These are phyloP conservation scores for Phallusia fumigata DNA, from an alignment of 23 tunicate genomes.

Conservation along the genomic window DNA sequence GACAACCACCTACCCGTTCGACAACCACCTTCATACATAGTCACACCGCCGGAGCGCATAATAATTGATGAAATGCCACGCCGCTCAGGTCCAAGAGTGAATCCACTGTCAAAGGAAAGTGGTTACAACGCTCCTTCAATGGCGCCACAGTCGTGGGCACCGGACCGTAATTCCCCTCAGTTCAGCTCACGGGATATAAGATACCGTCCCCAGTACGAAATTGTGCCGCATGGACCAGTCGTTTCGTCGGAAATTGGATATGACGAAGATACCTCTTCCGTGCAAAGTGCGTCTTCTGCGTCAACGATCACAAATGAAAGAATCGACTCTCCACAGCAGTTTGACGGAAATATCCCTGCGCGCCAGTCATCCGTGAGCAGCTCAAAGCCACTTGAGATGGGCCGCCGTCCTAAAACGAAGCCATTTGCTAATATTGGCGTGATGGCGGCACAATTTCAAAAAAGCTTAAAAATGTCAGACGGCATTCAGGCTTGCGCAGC, in stretches of 20 bases:
- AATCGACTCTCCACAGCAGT: not conserved
- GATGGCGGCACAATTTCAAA: constrained; percentile 2
- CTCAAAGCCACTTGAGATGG: not conserved
- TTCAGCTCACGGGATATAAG: constrained; percentile 62
- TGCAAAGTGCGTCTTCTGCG: not conserved
- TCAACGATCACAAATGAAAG: not conserved
- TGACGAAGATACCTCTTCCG: not conserved
- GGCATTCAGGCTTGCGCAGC: not conserved
- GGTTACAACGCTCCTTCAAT: not conserved
- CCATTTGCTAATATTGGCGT: not conserved
- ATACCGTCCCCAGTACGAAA: constrained; percentile 33
- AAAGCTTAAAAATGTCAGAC: not conserved
- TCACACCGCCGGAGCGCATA: constrained; percentile 39
- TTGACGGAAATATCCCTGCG: not conserved
- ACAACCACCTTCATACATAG: constrained; percentile 34
- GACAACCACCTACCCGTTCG: constrained; percentile 69
- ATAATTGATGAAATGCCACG: constrained; percentile 12
- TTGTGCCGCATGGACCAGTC: not conserved
- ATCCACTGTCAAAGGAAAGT: constrained; percentile 7
- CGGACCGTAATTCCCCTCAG: not conserved
- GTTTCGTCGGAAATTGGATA: not conserved
- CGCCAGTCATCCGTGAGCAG: not conserved
- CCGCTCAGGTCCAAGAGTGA: constrained; percentile 9
- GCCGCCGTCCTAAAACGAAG: not conserved
- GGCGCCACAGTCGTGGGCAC: not conserved